Conservation (phyloP, 1,140 invertebrate species). For the Leptoteleia sp. region DNA sequence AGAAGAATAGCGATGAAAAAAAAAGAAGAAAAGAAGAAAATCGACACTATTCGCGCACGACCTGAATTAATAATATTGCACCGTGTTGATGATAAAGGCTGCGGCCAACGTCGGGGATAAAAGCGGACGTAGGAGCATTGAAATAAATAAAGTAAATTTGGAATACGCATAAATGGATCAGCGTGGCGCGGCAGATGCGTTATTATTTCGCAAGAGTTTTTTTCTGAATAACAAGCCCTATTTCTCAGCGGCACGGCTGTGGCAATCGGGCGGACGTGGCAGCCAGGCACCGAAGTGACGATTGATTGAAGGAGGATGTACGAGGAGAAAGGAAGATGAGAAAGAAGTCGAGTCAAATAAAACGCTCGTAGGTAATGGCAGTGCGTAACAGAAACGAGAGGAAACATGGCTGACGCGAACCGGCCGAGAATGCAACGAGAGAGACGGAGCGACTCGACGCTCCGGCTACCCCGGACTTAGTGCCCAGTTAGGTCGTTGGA, state of each 20-base stretch:
- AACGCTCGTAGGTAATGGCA: slow-evolving; percentile 34
- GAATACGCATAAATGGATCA: slow-evolving; percentile 27
- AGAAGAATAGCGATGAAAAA: too few species aligned
- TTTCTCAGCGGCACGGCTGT: not conserved
- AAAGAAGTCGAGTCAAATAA: slow-evolving; percentile 34
- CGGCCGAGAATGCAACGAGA: slow-evolving; percentile 36
- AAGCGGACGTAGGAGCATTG: not conserved
- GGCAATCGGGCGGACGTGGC: slow-evolving; percentile 7
- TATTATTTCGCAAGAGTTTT: slow-evolving; percentile 32
- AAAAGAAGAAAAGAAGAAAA: too few species aligned
- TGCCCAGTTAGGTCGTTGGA: slow-evolving; percentile 40
- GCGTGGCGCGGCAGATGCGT: slow-evolving; percentile 17
- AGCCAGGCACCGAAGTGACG: slow-evolving; percentile 52
- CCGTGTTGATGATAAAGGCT: too few species aligned
- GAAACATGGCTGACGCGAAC: slow-evolving; percentile 51
- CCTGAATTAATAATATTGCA: too few species aligned
- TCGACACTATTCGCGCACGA: too few species aligned
- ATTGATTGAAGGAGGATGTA: slow-evolving; percentile 57
- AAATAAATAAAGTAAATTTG: slow-evolving; percentile 7
- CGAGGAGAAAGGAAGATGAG: slow-evolving; percentile 29
- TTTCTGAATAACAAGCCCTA: slow-evolving; percentile 17
- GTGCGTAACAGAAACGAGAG: slow-evolving; percentile 4
- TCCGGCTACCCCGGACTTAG: slow-evolving; percentile 10
- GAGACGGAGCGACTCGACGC: slow-evolving; percentile 10
- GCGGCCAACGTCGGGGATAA: too few species aligned